These are phyloP conservation scores for Misgurnus anguillicaudatus DNA, from an alignment of 2,113 vertebrate genomes.

Conservation along the genomic window DNA sequence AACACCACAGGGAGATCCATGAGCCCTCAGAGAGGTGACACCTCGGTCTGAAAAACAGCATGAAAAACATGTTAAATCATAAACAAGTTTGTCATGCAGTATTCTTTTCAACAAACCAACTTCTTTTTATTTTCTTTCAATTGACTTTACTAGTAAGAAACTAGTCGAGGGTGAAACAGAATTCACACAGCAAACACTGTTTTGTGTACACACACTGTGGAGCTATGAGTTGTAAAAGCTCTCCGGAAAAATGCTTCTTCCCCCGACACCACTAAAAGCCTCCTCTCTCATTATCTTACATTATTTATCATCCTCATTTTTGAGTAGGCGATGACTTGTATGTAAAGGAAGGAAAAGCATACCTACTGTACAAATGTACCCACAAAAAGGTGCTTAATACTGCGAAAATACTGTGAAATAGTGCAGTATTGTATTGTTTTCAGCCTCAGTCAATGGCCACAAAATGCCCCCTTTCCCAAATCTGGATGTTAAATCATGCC, in stretches of 20 bases:
- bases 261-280: slow-evolving; percentile 37
- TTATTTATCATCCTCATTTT: slow-evolving; percentile 50
- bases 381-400: slow-evolving; percentile 42
- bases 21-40: slow-evolving; percentile 53
- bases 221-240: slow-evolving; percentile 42
- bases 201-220: slow-evolving; percentile 32
- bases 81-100: slow-evolving; percentile 5
- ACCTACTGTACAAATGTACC: slow-evolving; percentile 43
- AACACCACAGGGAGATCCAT: slow-evolving; percentile 70
- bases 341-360: slow-evolving; percentile 3
- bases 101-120: slow-evolving; percentile 21
- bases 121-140: not conserved
- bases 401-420: slow-evolving; percentile 21
- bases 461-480: slow-evolving; percentile 21
- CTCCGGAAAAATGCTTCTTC: slow-evolving; percentile 37
- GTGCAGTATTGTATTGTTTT: slow-evolving; percentile 8
- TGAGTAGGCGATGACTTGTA: slow-evolving; percentile 11
- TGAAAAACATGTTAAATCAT: slow-evolving; percentile 35
- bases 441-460: slow-evolving; percentile 22
- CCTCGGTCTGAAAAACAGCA: slow-evolving; percentile 50
- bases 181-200: not conserved
- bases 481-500: slow-evolving; percentile 41
- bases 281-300: slow-evolving; percentile 50
- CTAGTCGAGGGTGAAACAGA: slow-evolving; percentile 8
- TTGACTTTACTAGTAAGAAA: slow-evolving; percentile 8